Evolutionary conservation across 37 sponge, comb jelly and placozoan genomes (phyloP).

Genomic region (Chondrilla cf. caribensis): DNA sequence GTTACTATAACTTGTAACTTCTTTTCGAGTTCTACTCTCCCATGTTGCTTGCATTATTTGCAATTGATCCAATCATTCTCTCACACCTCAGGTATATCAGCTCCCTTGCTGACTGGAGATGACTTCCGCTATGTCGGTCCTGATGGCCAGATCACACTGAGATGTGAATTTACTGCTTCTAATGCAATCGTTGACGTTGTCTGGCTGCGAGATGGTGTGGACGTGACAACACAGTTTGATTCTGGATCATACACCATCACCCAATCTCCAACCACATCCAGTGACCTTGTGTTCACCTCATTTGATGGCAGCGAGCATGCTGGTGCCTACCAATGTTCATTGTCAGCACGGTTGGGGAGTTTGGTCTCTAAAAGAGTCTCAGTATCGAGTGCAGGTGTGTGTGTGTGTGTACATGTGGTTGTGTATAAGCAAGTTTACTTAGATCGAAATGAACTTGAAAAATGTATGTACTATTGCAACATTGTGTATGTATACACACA

Average conservation of each 20-base stretch:
- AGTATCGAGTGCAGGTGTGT: slow-evolving; percentile 9
- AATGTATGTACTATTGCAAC: neutral
- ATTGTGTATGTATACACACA: neutral
- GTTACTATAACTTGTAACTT: neutral
- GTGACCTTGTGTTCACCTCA: neutral
- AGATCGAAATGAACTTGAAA: neutral
- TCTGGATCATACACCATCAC: neutral
- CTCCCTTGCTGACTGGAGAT: neutral
- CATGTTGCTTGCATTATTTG: no score
- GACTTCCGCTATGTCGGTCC: slow-evolving; percentile 8
- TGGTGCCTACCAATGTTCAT: neutral
- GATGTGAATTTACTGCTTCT: neutral
- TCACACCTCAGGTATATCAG: neutral
- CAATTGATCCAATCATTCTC: neutral
- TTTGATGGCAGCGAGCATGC: neutral
- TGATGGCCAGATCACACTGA: neutral
- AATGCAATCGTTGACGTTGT: no score
- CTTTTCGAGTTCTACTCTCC: neutral
- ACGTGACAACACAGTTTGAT: neutral
- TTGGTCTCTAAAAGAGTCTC: neutral
- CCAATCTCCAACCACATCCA: neutral
- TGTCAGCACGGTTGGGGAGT: neutral
- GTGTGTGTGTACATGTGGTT: neutral
- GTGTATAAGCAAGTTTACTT: neutral
- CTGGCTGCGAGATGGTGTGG: slow-evolving; percentile 2